Conservation (phyloP, 2,888 invertebrate genomes). For the Hydropsyche betteni region DNA sequence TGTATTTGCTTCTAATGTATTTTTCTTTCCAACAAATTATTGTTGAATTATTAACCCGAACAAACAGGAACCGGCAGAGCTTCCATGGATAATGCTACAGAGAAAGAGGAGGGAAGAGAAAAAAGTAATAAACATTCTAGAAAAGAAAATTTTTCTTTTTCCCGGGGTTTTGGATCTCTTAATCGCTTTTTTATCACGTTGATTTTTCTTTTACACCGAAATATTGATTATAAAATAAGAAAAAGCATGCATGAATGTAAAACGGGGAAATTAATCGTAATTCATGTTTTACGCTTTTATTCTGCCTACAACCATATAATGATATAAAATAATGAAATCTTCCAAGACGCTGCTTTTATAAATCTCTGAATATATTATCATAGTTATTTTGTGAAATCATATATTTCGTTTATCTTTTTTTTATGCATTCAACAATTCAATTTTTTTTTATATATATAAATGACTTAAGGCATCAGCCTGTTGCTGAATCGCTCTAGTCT, state of each 20-base stretch:
- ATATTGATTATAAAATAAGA: slow-evolving; percentile 44
- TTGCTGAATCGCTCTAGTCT: slow-evolving; percentile 29
- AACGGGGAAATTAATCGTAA: no score
- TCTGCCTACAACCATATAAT: no score
- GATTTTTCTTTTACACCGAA: slow-evolving; percentile 32
- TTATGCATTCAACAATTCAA: no score
- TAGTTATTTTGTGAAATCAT: no score
- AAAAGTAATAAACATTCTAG: slow-evolving; percentile 33
- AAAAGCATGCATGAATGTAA: slow-evolving; percentile 3
- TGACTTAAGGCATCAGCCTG: slow-evolving; percentile 31
- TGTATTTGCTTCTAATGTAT: slow-evolving; percentile 31
- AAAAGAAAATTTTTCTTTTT: slow-evolving; percentile 30
- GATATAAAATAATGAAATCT: no score
- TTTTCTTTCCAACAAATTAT: slow-evolving; percentile 46
- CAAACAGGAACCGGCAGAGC: slow-evolving; percentile 35
- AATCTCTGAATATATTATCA: no score
- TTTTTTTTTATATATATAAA: background rate
- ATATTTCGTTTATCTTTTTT: no score
- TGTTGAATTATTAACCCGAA: slow-evolving; percentile 49
- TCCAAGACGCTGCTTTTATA: no score
- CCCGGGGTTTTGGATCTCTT: slow-evolving; percentile 38
- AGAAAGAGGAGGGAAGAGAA: slow-evolving; percentile 21
- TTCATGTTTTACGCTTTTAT: no score
- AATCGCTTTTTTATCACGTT: slow-evolving; percentile 48
- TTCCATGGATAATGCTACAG: slow-evolving; percentile 36